phyloP scores from a whole-genome alignment of 2,113 vertebrate species.

The Platichthys stellatus region DNA sequence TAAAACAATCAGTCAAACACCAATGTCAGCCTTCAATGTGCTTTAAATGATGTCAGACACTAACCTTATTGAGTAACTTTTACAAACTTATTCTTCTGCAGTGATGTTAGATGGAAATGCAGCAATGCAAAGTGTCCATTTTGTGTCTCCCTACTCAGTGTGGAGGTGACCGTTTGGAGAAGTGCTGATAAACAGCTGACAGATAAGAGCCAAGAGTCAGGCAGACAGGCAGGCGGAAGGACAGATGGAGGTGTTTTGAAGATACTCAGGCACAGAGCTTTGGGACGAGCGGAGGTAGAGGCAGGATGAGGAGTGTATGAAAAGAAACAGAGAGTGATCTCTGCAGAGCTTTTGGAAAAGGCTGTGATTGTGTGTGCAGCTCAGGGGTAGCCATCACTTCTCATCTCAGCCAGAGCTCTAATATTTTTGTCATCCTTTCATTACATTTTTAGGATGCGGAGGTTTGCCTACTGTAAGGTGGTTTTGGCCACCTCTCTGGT shows the following conservation, averaged over 20 bases:
- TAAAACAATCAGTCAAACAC: conserved; percentile 8
- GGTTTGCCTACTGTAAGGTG: conserved; percentile 99
- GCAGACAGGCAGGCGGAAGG: conserved; percentile 26
- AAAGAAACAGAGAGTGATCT: conserved; percentile 13
- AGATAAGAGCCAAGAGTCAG: conserved; percentile 37
- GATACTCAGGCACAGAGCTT: conserved; percentile 16
- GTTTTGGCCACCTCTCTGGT: conserved; percentile 98
- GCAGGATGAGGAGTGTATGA: neutral
- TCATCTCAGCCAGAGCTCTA: conserved; percentile 13
- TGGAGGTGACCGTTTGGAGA: conserved; percentile 49
- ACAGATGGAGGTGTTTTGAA: conserved; percentile 35
- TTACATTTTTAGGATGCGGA: conserved; percentile 87
- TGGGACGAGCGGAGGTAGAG: conserved; percentile 6
- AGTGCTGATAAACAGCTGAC: conserved; percentile 47
- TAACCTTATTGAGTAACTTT: neutral
- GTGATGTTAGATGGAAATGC: neutral
- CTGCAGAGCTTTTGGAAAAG: conserved; percentile 24
- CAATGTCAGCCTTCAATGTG: neutral
- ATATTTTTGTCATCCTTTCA: conserved; percentile 13
- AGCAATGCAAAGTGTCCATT: neutral
- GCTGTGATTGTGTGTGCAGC: conserved; percentile 19
- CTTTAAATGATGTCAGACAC: neutral
- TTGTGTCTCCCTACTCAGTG: conserved; percentile 16
- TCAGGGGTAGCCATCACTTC: conserved; percentile 6
- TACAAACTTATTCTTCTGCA: neutral